Percentiles rank a stretch among this genome's conserved stretches.
Conservation (phyloP, 2,797 vertebrate genomes). For the Smutsia temminckii region DNA sequence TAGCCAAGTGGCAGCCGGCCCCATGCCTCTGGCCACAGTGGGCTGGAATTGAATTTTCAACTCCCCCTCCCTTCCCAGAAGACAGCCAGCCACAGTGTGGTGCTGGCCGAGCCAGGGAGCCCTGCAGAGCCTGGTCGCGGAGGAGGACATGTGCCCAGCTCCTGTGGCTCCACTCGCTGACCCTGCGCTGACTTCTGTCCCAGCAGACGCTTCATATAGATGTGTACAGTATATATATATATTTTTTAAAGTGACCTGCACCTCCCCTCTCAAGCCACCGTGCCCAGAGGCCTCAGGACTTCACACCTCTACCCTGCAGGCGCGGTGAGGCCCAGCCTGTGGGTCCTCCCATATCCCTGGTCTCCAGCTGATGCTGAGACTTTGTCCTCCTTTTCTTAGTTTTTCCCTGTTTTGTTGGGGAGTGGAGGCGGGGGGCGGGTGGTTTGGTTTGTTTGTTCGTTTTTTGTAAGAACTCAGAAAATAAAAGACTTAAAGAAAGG, state of each 20-base stretch:
- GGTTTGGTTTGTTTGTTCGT: neutral
- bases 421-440: too few relatives aligned
- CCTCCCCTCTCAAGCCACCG: neutral
- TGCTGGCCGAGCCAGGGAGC: neutral
- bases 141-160: neutral
- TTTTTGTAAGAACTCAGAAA: conserved; percentile 76
- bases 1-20: neutral
- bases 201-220: neutral
- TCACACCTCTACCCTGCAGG: neutral
- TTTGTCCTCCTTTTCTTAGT: neutral
- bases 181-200: neutral
- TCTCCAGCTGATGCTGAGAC: neutral
- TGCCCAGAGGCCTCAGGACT: neutral
- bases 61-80: neutral
- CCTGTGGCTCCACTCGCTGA: neutral
- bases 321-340: neutral
- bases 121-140: neutral
- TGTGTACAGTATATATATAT: conserved; percentile 75
- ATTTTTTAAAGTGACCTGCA: conserved; percentile 68
- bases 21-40: neutral
- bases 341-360: neutral
- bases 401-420: neutral
- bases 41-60: neutral
- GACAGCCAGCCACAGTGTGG: neutral
- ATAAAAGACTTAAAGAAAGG: conserved; percentile 73